phyloP scores from a whole-genome alignment of 2,888 invertebrate species.

The Dilophus febrilis region DNA sequence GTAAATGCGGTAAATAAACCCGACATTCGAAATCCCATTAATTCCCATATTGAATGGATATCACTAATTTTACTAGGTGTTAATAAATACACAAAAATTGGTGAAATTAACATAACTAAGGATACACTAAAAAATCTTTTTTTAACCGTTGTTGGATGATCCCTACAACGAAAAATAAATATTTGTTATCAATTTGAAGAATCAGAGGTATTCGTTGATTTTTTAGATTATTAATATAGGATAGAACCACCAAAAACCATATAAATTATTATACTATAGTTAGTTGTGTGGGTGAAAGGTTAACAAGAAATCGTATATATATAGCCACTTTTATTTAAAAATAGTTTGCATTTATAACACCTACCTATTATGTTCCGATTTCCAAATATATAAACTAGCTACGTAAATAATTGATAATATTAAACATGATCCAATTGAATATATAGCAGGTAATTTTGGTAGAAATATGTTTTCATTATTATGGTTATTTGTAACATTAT shows the following conservation, averaged over 20 bases:
- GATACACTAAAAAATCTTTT: slow-evolving; percentile 73
- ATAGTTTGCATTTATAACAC: background rate
- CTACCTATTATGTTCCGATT: slow-evolving; percentile 55
- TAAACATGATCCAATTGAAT: slow-evolving; percentile 56
- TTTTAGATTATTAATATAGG: background rate
- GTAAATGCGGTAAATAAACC: slow-evolving; percentile 58
- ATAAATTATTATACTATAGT: too few species aligned
- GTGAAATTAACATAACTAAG: slow-evolving; percentile 63
- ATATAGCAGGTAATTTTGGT: slow-evolving; percentile 31
- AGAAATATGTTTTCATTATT: background rate
- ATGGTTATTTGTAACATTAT: too few species aligned
- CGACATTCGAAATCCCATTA: slow-evolving; percentile 55
- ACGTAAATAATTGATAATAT: slow-evolving; percentile 65
- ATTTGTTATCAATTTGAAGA: background rate
- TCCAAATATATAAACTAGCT: slow-evolving; percentile 79
- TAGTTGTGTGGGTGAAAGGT: too few species aligned
- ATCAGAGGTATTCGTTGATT: background rate
- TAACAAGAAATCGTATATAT: too few species aligned
- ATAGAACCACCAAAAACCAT: background rate
- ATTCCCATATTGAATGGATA: slow-evolving; percentile 44
- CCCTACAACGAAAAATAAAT: slow-evolving; percentile 32
- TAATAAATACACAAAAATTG: slow-evolving; percentile 57
- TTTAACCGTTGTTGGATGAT: slow-evolving; percentile 78
- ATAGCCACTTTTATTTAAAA: background rate
- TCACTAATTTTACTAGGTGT: slow-evolving; percentile 42